A percentile compares a stretch with the other conserved stretches of the same genome.
Conservation (phyloP, 2,888 invertebrate genomes). For the Cryptocephalus primarius region DNA sequence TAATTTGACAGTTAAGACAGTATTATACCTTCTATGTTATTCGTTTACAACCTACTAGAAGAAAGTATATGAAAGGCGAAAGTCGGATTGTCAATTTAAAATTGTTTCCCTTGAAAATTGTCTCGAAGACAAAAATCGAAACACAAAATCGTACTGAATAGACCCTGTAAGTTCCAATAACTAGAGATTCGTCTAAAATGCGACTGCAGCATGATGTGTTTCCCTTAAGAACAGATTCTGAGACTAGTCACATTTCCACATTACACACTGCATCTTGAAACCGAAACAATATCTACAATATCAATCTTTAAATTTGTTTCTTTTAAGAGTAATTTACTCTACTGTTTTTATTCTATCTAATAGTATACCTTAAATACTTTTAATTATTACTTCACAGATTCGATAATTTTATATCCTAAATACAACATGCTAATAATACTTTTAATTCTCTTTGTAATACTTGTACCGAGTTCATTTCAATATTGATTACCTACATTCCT, state of each 20-base stretch:
- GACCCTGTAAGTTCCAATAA: slow-evolving; percentile 7
- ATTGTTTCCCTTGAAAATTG: slow-evolving; percentile 14
- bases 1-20: slow-evolving; percentile 4
- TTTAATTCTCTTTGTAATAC: no score
- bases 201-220: no score
- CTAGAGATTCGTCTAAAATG: no score
- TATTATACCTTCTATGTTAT: background rate
- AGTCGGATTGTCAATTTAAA: slow-evolving; percentile 19
- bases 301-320: no score
- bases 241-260: no score
- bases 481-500: no score
- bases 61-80: slow-evolving; percentile 17
- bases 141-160: background rate
- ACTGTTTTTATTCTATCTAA: slow-evolving; percentile 31
- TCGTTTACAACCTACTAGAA: slow-evolving; percentile 3
- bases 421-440: no score
- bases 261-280: no score
- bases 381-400: background rate
- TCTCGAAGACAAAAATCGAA: no score
- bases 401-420: slow-evolving; percentile 1
- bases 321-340: slow-evolving; percentile 35
- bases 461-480: no score
- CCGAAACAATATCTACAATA: no score
- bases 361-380: slow-evolving; percentile 24
- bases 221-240: no score